Evolutionary conservation across 1,140 invertebrate species (phyloP).

Genomic region (Drosophila mauritiana): DNA sequence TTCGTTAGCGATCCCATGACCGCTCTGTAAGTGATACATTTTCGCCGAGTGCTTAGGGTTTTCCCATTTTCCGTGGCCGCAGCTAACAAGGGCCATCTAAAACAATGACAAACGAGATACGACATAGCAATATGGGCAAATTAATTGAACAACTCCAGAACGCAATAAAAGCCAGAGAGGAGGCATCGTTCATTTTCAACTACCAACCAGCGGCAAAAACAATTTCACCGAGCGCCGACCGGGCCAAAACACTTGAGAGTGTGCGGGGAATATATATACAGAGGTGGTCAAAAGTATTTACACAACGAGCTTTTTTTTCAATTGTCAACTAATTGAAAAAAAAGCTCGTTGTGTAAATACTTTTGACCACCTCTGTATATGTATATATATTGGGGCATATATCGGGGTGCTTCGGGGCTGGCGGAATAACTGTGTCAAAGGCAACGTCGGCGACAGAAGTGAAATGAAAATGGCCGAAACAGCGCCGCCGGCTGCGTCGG

Average conservation of each 20-base stretch:
- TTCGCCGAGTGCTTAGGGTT: background rate
- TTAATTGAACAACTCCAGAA: slow-evolving; percentile 74
- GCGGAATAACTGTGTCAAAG: slow-evolving; percentile 71
- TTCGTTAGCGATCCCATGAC: background rate
- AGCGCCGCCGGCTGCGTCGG: slow-evolving; percentile 54
- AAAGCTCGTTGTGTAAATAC: too few species aligned
- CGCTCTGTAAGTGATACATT: background rate
- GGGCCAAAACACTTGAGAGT: slow-evolving; percentile 22
- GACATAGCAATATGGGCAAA: slow-evolving; percentile 55
- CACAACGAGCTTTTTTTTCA: too few species aligned
- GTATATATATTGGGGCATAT: background rate
- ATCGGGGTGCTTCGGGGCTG: slow-evolving; percentile 13
- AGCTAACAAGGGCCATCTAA: slow-evolving; percentile 15
- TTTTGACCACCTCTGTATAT: too few species aligned
- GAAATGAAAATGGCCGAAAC: slow-evolving; percentile 72
- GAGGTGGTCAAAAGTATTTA: too few species aligned
- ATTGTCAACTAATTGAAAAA: too few species aligned
- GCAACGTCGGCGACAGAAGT: slow-evolving; percentile 64
- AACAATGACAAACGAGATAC: slow-evolving; percentile 27
- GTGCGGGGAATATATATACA: background rate
- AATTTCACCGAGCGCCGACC: slow-evolving; percentile 47
- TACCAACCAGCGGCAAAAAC: slow-evolving; percentile 34
- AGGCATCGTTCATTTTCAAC: slow-evolving; percentile 37
- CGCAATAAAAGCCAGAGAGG: slow-evolving; percentile 48
- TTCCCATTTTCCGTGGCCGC: slow-evolving; percentile 2